These are phyloP conservation scores for Salminus brasiliensis DNA, from an alignment of 2,113 vertebrate genomes.

Conservation along the genomic window DNA sequence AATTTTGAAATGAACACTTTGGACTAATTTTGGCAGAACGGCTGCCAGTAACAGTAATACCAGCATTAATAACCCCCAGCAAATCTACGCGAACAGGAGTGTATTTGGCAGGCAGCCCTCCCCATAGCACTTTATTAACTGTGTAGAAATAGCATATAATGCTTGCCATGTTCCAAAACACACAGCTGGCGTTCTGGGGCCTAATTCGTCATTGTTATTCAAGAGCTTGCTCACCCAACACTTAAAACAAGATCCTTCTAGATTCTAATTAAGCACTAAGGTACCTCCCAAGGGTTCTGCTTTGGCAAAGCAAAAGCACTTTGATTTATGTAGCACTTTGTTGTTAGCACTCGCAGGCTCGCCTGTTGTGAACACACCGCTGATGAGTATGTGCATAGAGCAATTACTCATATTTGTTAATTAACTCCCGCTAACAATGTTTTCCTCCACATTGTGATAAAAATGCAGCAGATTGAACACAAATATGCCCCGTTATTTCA, in stretches of 20 bases:
- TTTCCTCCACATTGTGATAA: conserved; percentile 53
- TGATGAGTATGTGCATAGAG: conserved; percentile 69
- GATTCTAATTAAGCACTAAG: conserved; percentile 83
- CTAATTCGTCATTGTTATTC: conserved; percentile 82
- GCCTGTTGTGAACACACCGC: conserved; percentile 67
- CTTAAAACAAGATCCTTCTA: conserved; percentile 83
- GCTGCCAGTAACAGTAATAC: conserved; percentile 57
- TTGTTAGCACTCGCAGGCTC: conserved; percentile 74
- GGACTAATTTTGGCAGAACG: conserved; percentile 65
- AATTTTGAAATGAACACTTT: conserved; percentile 74
- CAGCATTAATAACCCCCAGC: conserved; percentile 56
- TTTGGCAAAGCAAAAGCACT: conserved; percentile 77
- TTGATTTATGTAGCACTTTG: conserved; percentile 81
- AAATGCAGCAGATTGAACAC: conserved; percentile 55
- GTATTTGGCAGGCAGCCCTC: conserved; percentile 51
- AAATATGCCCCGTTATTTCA: conserved; percentile 51
- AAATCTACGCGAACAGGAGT: conserved; percentile 43
- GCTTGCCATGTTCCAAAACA: conserved; percentile 67
- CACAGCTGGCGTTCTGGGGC: conserved; percentile 69
- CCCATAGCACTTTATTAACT: conserved; percentile 67
- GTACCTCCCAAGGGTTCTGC: conserved; percentile 75
- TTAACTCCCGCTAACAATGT: conserved; percentile 70
- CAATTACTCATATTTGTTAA: conserved; percentile 75
- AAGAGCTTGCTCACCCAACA: conserved; percentile 75
- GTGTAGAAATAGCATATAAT: conserved; percentile 57